Conservation (phyloP, 2,797 vertebrate genomes). For the Crax fasciolata region DNA sequence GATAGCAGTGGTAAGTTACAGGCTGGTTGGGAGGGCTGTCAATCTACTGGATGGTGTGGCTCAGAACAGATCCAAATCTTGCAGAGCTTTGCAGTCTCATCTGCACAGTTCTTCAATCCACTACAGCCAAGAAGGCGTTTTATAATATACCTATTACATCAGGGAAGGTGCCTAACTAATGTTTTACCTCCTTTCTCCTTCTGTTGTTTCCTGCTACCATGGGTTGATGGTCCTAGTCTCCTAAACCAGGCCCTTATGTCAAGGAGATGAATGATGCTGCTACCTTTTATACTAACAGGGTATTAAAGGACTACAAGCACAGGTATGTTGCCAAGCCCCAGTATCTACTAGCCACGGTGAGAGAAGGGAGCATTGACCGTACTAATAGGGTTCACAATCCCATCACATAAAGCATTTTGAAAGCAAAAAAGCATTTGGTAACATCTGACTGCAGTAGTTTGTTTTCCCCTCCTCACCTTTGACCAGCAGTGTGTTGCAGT, state of each 20-base stretch:
- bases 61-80: neutral
- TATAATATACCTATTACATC: neutral
- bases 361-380: neutral
- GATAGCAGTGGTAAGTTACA: conserved; percentile 93
- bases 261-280: conserved; percentile 99
- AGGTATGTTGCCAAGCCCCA: conserved; percentile 84
- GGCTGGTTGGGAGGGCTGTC: neutral
- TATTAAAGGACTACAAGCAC: conserved; percentile 98
- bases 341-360: neutral
- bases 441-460: neutral
- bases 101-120: neutral
- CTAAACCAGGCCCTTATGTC: conserved; percentile 96
- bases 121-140: neutral
- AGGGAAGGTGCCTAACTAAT: conserved; percentile 38
- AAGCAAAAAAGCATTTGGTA: neutral
- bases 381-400: neutral
- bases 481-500: neutral
- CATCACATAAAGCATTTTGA: neutral
- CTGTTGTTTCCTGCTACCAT: conserved; percentile 68
- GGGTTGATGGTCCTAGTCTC: conserved; percentile 86
- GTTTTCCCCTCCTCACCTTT: neutral
- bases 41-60: neutral
- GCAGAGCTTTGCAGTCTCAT: neutral
- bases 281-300: conserved; percentile 99
- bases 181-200: conserved; percentile 73